phyloP scores from a whole-genome alignment of 2,797 vertebrate genomes.

The Xenopus petersii region DNA sequence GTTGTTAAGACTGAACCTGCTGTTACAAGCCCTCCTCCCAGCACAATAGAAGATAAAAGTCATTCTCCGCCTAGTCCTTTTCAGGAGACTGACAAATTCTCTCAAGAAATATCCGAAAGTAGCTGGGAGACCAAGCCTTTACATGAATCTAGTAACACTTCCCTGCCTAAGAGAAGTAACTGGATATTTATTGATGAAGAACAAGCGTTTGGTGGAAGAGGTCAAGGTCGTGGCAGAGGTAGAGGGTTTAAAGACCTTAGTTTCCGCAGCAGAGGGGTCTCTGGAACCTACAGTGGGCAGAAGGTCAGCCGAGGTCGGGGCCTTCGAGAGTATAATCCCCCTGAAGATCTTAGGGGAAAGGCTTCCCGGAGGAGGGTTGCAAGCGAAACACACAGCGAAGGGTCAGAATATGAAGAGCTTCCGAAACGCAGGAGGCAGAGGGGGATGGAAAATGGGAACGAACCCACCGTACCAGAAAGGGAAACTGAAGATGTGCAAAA shows the following conservation, averaged over 20 bases:
- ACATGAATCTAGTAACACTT: conserved; percentile 71
- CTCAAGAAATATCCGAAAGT: conserved; percentile 68
- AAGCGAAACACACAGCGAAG: conserved; percentile 92
- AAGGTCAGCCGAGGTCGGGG: conserved; percentile 73
- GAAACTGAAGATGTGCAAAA: conserved; percentile 73
- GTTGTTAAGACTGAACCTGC: conserved; percentile 50
- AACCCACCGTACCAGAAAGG: conserved; percentile 58
- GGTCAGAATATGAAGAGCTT: conserved; percentile 94
- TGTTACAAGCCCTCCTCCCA: conserved; percentile 55
- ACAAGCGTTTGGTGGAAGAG: conserved; percentile 87
- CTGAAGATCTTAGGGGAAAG: conserved; percentile 85
- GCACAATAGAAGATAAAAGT: conserved; percentile 70
- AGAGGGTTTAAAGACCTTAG: conserved; percentile 86
- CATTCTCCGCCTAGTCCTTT: conserved; percentile 53
- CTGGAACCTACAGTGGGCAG: conserved; percentile 63
- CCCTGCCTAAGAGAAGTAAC: conserved; percentile 84
- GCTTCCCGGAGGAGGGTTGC: conserved; percentile 82
- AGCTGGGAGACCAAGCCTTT: conserved; percentile 73
- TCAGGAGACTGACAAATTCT: conserved; percentile 67
- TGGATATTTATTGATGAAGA: conserved; percentile 98
- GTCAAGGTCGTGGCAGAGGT: conserved; percentile 77
- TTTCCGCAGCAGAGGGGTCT: conserved; percentile 70
- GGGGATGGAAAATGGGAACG: conserved; percentile 77
- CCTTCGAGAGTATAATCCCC: conserved; percentile 75
- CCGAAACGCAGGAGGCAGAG: conserved; percentile 90